Evolutionary conservation across 1,140 invertebrate genomes (phyloP).

Genomic region (Lutraria rhynchaena): DNA sequence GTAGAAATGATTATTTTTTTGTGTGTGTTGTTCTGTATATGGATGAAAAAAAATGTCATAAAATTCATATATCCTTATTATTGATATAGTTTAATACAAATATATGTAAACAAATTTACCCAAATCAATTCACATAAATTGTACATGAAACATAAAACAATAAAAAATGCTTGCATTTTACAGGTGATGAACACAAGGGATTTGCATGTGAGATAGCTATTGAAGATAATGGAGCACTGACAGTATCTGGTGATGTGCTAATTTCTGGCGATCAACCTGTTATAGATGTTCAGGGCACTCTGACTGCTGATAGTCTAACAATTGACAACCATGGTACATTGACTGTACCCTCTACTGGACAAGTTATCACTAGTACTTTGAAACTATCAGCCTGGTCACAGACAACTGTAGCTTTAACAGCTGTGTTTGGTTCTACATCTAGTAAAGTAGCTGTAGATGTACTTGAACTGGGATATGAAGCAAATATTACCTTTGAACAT

Average conservation of each 20-base stretch:
- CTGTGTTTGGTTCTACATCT: constrained; percentile 40
- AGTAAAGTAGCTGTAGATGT: constrained; percentile 44
- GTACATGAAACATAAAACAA: no score
- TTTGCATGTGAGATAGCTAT: constrained; percentile 32
- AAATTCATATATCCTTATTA: no score
- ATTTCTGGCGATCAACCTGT: constrained; percentile 49
- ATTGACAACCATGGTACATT: constrained; percentile 62
- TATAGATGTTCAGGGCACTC: constrained; percentile 55
- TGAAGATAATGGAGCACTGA: constrained; percentile 31
- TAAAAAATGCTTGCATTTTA: no score
- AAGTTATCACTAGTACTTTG: constrained; percentile 40
- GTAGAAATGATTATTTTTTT: no score
- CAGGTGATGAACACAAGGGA: constrained; percentile 44
- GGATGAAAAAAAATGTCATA: no score
- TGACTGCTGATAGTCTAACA: constrained; percentile 51
- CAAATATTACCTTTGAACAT: constrained; percentile 60
- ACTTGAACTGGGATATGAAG: constrained; percentile 63
- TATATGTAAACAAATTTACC: no score
- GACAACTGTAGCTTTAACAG: constrained; percentile 29
- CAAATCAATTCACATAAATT: no score
- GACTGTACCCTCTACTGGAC: constrained; percentile 53
- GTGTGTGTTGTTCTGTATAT: no score
- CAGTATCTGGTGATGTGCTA: constrained; percentile 45
- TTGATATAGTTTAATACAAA: no score
- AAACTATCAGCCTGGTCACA: constrained; percentile 40